These are phyloP conservation scores for Verasper variegatus DNA, from an alignment of 2,113 vertebrate species.

Conservation along the genomic window DNA sequence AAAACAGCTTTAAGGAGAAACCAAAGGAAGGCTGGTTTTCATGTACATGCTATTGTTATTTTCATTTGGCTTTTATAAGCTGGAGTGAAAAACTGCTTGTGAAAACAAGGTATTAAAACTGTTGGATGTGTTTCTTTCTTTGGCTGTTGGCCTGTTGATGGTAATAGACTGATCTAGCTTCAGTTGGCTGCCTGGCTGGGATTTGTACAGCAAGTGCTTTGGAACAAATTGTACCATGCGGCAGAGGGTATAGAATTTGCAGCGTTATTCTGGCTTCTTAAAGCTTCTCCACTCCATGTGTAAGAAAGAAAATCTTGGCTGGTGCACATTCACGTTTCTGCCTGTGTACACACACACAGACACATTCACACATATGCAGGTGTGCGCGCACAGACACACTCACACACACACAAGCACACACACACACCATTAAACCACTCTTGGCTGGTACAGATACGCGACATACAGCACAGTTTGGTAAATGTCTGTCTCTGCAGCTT, in stretches of 20 bases:
- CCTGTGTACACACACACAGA: constrained; percentile 34
- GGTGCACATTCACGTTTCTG: constrained; percentile 27
- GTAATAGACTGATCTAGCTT: constrained; percentile 68
- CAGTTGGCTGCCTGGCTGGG: constrained; percentile 70
- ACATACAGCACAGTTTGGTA: constrained; percentile 81
- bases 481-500: constrained; percentile 79
- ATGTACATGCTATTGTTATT: constrained; percentile 74
- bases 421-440: constrained; percentile 61
- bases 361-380: constrained; percentile 43
- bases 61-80: constrained; percentile 75
- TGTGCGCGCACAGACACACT: neutral
- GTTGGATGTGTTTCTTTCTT: constrained; percentile 71
- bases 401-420: constrained; percentile 19
- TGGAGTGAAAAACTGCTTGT: constrained; percentile 70
- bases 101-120: constrained; percentile 80
- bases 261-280: constrained; percentile 64
- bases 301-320: constrained; percentile 74
- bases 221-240: constrained; percentile 75
- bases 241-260: constrained; percentile 70
- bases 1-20: constrained; percentile 61
- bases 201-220: constrained; percentile 69
- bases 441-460: constrained; percentile 77
- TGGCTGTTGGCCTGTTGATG: constrained; percentile 72
- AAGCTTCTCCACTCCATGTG: constrained; percentile 59
- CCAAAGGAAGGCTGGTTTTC: constrained; percentile 54